Evolutionary conservation across 2,888 invertebrate genomes (phyloP), one percentile per base, ranked within the genome.

Genomic region (Pomacea canaliculata): DNA sequence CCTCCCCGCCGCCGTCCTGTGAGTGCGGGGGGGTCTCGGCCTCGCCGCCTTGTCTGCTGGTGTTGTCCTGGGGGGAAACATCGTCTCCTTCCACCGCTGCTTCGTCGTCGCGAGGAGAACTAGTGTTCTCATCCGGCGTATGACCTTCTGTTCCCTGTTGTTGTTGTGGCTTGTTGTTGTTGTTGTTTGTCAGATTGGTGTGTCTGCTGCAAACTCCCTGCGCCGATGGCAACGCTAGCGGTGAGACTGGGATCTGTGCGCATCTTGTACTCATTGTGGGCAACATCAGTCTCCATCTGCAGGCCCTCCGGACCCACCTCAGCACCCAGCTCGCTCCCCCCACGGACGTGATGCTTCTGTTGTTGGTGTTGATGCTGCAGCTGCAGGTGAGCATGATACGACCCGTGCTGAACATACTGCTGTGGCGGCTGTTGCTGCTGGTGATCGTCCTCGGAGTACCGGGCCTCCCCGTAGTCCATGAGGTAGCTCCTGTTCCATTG

Each of bases 1-100:
- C 79, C 49, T 79, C 79, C 19, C 78, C 79, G 48, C 78, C 79
- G 65, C 79, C 79, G 16, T 78, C 76, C 51, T 80, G 78, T 59
- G n/a, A 19, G 1, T 63, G 63, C 63, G n/a, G 63, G 4, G 16
- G 16, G 63, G 23, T 63, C 27, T 63, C 23, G 12, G n/a, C 63
- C 23, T n/a, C n/a, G 1, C 27, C 10, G 10, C 23, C 23, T 12
- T 9, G 60, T 1, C 60, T 49, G 68, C 59, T 69, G 18, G 18
- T 62, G 48, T 69, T 62, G 49, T 59, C 48, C 3, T 69, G 60
- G n/a, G 23, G 59, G 16, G 74, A 60, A 4, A 48, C 51, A 12
- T 74, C 70, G 37, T 59, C 59, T 12, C 71, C 67, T 77, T 73
- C 66, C 37, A 56, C 68, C 8, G 66, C 48, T 8, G 71, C 60